Evolutionary conservation across 2,888 invertebrate genomes (phyloP).

Genomic region (Cynaeus angustus): DNA sequence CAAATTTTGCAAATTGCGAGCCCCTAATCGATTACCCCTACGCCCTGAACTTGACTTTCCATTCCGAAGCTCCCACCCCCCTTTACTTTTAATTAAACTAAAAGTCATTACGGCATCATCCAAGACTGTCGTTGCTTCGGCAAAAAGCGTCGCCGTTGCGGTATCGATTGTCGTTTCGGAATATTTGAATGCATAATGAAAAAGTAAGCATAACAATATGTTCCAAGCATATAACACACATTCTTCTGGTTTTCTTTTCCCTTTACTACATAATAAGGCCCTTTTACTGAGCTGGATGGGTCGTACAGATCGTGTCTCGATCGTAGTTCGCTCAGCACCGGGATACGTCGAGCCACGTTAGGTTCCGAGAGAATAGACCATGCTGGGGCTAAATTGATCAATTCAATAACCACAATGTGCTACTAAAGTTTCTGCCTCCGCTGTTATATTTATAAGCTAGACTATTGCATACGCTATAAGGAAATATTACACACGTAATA

Average conservation of each 20-base stretch:
- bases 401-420: constrained; percentile 72
- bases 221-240: constrained; percentile 69
- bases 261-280: constrained; percentile 71
- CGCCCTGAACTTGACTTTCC: no score
- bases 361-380: constrained; percentile 68
- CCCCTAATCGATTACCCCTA: no score
- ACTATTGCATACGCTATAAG: constrained; percentile 62
- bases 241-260: constrained; percentile 69
- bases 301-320: constrained; percentile 70
- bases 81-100: no score
- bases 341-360: constrained; percentile 54
- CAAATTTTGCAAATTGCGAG: no score
- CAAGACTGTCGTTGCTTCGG: neutral
- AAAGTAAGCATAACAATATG: constrained; percentile 70
- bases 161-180: constrained; percentile 54
- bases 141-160: constrained; percentile 4
- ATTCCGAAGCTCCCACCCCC: no score
- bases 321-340: constrained; percentile 63
- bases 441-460: constrained; percentile 69
- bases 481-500: constrained; percentile 55
- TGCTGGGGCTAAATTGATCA: constrained; percentile 71
- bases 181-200: constrained; percentile 67
- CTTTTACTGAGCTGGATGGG: constrained; percentile 68
- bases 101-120: no score
- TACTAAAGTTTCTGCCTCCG: constrained; percentile 69